phyloP scores from a whole-genome alignment of 2,113 vertebrate species.

The Pardalotus punctatus region DNA sequence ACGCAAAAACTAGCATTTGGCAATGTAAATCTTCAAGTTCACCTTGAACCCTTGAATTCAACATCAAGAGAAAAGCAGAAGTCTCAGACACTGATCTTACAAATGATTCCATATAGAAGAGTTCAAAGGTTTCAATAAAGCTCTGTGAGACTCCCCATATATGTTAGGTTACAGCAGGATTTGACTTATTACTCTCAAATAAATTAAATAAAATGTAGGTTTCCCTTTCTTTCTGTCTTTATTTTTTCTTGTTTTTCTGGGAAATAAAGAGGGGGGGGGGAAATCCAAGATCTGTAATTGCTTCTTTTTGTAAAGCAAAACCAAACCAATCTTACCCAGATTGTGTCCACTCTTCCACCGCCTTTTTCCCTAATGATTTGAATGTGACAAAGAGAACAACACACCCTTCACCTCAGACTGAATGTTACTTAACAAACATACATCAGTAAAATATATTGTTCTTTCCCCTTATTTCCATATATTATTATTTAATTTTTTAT shows the following conservation, averaged over 20 bases:
- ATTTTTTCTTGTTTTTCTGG: background rate
- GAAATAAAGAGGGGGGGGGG: too few relatives aligned
- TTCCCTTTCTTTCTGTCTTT: background rate
- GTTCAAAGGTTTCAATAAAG: background rate
- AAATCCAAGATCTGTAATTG: background rate
- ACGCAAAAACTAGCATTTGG: background rate
- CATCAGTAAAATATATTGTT: background rate
- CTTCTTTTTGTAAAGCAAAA: background rate
- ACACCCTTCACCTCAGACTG: background rate
- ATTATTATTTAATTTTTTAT: background rate
- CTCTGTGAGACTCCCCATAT: background rate
- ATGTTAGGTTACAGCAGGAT: rapidly evolving
- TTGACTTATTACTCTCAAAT: background rate
- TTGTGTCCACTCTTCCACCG: background rate
- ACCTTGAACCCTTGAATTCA: background rate
- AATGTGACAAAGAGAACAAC: background rate
- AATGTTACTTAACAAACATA: background rate
- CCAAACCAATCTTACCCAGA: background rate
- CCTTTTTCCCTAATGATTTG: background rate
- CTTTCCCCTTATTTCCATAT: background rate
- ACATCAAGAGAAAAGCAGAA: background rate
- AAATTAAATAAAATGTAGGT: background rate
- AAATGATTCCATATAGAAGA: background rate
- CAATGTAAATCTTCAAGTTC: background rate
- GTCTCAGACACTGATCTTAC: background rate